Evolutionary conservation across 2,888 invertebrate genomes (phyloP).

Genomic region (Macropis europaea): DNA sequence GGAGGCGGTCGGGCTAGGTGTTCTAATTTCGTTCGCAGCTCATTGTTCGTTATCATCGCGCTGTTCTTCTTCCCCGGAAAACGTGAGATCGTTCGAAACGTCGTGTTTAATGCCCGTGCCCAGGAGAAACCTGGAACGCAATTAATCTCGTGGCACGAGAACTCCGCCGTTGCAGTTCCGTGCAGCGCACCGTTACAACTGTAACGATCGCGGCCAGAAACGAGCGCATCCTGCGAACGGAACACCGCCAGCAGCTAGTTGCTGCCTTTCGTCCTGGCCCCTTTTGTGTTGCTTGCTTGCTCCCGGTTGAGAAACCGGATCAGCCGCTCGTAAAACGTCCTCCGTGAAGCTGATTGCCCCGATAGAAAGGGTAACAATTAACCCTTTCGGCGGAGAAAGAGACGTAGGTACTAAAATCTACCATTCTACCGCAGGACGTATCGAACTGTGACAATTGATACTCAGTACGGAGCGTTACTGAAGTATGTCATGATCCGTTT

Average conservation of each 20-base stretch:
- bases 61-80: slow-evolving; percentile 40
- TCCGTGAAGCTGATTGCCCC: slow-evolving; percentile 40
- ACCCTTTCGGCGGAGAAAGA: not conserved
- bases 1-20: too few relatives aligned
- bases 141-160: slow-evolving; percentile 59
- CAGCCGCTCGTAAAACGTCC: slow-evolving; percentile 48
- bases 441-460: too few relatives aligned
- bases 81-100: slow-evolving; percentile 55
- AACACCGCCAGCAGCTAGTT: not conserved
- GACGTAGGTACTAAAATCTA: not conserved
- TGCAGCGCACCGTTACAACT: slow-evolving; percentile 43
- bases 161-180: slow-evolving; percentile 45
- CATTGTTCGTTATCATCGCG: slow-evolving; percentile 52
- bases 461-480: too few relatives aligned
- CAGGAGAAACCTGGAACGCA: slow-evolving; percentile 46
- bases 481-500: too few relatives aligned
- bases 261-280: slow-evolving; percentile 8
- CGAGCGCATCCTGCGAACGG: slow-evolving; percentile 50
- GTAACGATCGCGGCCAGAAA: slow-evolving; percentile 53
- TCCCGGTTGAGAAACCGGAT: slow-evolving; percentile 48
- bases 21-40: slow-evolving; percentile 51
- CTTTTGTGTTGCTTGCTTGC: slow-evolving; percentile 30
- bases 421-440: too few relatives aligned
- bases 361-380: slow-evolving; percentile 46
- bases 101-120: slow-evolving; percentile 53